phyloP scores from a whole-genome alignment of 53 echinoderm and acorn worm genomes.

The Echinarachnius parma region DNA sequence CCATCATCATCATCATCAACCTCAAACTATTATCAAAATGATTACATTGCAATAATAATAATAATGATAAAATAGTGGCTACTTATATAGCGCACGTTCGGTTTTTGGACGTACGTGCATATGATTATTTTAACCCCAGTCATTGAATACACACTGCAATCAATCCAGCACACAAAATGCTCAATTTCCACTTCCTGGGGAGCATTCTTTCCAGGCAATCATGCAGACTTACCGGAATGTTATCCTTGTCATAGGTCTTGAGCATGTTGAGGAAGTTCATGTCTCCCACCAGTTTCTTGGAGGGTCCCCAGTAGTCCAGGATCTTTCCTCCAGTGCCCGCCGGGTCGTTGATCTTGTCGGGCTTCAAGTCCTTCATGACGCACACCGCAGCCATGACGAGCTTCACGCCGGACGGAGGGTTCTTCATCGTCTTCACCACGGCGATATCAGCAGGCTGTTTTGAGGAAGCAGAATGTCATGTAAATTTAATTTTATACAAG shows the following conservation, averaged over 20 bases:
- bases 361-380: conserved; percentile 83
- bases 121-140: too few relatives aligned
- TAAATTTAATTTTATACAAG: too few relatives aligned
- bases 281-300: conserved; percentile 94
- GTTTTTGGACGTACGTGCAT: too few relatives aligned
- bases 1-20: too few relatives aligned
- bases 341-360: conserved; percentile 94
- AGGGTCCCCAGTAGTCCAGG: conserved; percentile 98
- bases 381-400: conserved; percentile 90
- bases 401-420: conserved; percentile 88
- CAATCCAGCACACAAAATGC: too few relatives aligned
- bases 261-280: conserved; percentile 88
- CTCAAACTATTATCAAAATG: too few relatives aligned
- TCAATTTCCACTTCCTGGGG: too few relatives aligned
- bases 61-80: too few relatives aligned
- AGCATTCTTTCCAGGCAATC: too few relatives aligned
- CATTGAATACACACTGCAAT: too few relatives aligned
- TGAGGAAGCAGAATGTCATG: conserved; percentile 2
- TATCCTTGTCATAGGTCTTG: conserved; percentile 94
- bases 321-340: conserved; percentile 99
- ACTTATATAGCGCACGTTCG: too few relatives aligned
- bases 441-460: conserved; percentile 91
- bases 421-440: conserved; percentile 98
- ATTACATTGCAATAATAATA: too few relatives aligned
- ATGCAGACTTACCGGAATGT: conserved; percentile 79